Conservation (phyloP, 2,888 invertebrate species). For the Meloe dianella region DNA sequence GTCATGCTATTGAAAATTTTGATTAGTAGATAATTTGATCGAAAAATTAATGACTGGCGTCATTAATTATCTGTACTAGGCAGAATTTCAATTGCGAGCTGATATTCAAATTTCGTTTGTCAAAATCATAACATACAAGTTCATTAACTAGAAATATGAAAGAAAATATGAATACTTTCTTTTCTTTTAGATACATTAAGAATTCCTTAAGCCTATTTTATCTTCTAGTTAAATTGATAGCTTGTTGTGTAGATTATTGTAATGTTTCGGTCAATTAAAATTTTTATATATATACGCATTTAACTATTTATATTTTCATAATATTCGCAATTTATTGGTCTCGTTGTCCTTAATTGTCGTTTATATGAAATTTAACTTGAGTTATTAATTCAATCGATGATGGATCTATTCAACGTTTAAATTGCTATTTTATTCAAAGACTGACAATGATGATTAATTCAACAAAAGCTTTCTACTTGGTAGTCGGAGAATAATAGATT, state of each 20-base stretch:
- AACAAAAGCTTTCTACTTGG: conserved; percentile 27
- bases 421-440: conserved; percentile 24
- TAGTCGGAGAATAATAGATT: conserved; percentile 27
- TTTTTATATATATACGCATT: neutral
- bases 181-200: too few relatives aligned
- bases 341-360: neutral
- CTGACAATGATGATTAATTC: conserved; percentile 30
- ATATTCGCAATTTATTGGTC: conserved; percentile 14
- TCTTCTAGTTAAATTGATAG: conserved; percentile 18
- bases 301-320: neutral
- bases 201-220: too few relatives aligned
- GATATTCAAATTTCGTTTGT: too few relatives aligned
- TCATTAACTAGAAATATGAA: too few relatives aligned
- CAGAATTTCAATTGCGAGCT: neutral
- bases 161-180: too few relatives aligned
- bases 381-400: conserved; percentile 18
- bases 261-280: neutral
- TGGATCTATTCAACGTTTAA: conserved; percentile 24
- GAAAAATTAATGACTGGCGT: neutral
- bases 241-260: conserved; percentile 14
- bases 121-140: too few relatives aligned
- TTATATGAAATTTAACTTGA: conserved; percentile 6
- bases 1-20: neutral
- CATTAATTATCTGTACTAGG: neutral
- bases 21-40: neutral